phyloP scores from a whole-genome alignment of 2,888 invertebrate genomes.

The Eremobia ochroleuca region DNA sequence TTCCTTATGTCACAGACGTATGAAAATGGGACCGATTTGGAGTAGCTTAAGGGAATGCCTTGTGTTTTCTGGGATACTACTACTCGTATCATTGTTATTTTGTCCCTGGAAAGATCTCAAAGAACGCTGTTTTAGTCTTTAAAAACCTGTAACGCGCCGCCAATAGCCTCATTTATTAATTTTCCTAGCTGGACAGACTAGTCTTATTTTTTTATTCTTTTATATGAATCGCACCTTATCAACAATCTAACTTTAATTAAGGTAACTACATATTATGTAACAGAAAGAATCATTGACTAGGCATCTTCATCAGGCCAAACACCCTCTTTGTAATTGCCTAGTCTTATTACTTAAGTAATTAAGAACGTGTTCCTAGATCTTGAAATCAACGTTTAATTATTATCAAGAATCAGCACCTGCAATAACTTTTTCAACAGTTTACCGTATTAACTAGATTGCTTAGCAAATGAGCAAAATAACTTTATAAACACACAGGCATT shows the following conservation, averaged over 20 bases:
- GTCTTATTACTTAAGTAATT: neutral
- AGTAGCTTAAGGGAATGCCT: neutral
- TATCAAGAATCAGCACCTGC: conserved; percentile 54
- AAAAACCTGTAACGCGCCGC: neutral
- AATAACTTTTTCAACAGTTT: conserved; percentile 51
- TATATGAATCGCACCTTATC: too few species aligned
- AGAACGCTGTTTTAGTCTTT: neutral
- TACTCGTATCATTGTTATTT: too few species aligned
- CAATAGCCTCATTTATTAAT: neutral
- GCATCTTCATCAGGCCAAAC: too few species aligned
- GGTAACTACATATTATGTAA: too few species aligned
- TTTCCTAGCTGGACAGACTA: neutral
- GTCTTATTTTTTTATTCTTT: too few species aligned
- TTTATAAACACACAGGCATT: conserved; percentile 56
- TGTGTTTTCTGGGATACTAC: neutral
- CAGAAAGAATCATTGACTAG: too few species aligned
- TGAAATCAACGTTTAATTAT: conserved; percentile 11
- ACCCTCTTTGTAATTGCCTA: too few species aligned
- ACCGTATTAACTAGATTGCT: conserved; percentile 51
- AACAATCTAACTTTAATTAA: too few species aligned
- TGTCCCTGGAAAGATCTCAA: neutral
- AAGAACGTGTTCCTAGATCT: conserved; percentile 12
- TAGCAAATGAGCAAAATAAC: conserved; percentile 54
- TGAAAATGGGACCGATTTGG: neutral
- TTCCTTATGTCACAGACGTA: neutral